Evolutionary conservation across 2,888 invertebrate species (phyloP), one percentile per base, ranked within the genome.

Genomic region (Xestia ashworthii): DNA sequence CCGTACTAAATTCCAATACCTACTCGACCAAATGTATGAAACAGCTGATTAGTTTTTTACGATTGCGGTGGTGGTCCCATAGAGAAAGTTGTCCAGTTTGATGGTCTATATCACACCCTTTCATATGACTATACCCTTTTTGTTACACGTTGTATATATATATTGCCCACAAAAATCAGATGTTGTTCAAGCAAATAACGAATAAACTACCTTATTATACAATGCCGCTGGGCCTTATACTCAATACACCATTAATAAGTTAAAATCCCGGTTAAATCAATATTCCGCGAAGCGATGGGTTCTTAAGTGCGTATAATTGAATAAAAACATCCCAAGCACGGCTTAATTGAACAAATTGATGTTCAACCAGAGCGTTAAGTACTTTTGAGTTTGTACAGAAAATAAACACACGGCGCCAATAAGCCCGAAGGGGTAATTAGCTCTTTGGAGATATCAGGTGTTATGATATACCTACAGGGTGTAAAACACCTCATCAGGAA

Each of bases 311-410:
- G 53, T 67, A 48, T 50, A 80, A 83, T 81, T 81, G 48, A 81
- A 83, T 81, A n/a, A 79, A 78, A 84, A 58, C 55, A 79, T 44
- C 19, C 44, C 38, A 78, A 46, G 41, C 46, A 41, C 19, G 60
- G 22, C 22, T 66, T 83, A 67, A 80, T 83, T 83, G 66, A 80
- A 71, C n/a, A 48, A 79, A 79, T 83, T 79, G 50, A 38, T 81
- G 79, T 48, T 67, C 71, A 80, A 65, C 14, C 8, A 6, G 19
- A 64, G 55, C 25, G 5, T 41, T 6, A 53, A 58, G 62, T 48
- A 16, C 6, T 19, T 38, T 58, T 53, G 32, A 16, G 41, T 32
- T 71, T 55, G 14, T 62, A 8, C 46, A 12, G 3, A 9, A 11
- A 50, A 58, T n/a, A 55, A 25, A 25, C 25, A 55, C 58, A 58